Evolutionary conservation across 1,140 invertebrate genomes (phyloP).

Genomic region (Calliopsis andreniformis): DNA sequence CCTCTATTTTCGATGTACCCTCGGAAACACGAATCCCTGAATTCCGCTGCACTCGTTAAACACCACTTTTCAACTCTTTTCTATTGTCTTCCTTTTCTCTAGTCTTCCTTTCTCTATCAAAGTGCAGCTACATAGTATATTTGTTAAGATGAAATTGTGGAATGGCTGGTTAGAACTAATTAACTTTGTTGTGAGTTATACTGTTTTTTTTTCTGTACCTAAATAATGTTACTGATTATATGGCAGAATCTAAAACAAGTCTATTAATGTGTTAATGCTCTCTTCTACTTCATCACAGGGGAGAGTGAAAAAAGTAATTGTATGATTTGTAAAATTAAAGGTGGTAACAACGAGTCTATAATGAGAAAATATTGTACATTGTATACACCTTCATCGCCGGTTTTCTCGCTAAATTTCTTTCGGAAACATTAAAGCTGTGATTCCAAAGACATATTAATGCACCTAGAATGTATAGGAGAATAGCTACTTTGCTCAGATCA

Average conservation of each 20-base stretch:
- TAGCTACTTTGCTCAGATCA: conserved; percentile 38
- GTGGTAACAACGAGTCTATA: too few relatives aligned
- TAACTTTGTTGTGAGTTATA: too few relatives aligned
- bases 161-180: not conserved
- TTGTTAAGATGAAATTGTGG: conserved; percentile 30
- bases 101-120: too few relatives aligned
- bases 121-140: conserved; percentile 24
- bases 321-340: too few relatives aligned
- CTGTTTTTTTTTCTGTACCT: too few relatives aligned
- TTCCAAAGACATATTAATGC: not conserved
- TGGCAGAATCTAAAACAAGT: too few relatives aligned
- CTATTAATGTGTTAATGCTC: too few relatives aligned
- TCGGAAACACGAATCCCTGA: conserved; percentile 5
- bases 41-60: conserved; percentile 31
- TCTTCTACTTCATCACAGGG: too few relatives aligned
- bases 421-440: not conserved
- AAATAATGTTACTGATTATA: too few relatives aligned
- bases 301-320: too few relatives aligned
- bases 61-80: conserved; percentile 7
- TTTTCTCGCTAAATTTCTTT: not conserved
- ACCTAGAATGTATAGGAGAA: conserved; percentile 1
- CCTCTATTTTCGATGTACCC: conserved; percentile 47
- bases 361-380: too few relatives aligned
- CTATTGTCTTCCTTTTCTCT: not conserved
- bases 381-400: not conserved